Conservation (phyloP, 2,888 invertebrate genomes). For the Epirrhoe alternata region DNA sequence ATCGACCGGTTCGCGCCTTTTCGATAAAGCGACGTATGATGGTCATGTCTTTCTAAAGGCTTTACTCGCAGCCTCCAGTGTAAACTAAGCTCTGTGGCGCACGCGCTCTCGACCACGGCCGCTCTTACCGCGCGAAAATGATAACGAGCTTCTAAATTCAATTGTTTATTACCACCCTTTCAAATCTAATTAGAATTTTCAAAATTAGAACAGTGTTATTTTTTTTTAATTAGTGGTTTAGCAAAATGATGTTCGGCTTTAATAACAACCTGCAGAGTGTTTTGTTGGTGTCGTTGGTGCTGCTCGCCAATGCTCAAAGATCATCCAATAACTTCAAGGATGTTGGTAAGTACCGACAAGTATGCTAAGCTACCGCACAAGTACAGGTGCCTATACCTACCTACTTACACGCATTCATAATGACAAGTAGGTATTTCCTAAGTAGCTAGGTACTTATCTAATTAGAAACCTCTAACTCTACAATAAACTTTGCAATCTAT, state of each 20-base stretch:
- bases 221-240: slow-evolving; percentile 8
- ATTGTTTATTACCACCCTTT: slow-evolving; percentile 28
- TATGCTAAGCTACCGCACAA: not conserved
- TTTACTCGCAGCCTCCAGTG: slow-evolving; percentile 67
- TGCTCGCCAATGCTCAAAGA: slow-evolving; percentile 77
- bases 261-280: slow-evolving; percentile 71
- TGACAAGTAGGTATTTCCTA: no score
- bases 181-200: not conserved
- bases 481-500: no score
- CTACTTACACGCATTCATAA: not conserved
- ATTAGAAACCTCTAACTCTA: no score
- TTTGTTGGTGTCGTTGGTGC: slow-evolving; percentile 71
- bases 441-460: no score
- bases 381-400: not conserved
- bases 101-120: slow-evolving; percentile 65
- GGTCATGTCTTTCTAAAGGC: slow-evolving; percentile 55
- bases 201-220: not conserved
- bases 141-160: slow-evolving; percentile 63
- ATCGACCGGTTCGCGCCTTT: slow-evolving; percentile 62
- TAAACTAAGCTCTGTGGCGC: slow-evolving; percentile 70
- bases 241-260: slow-evolving; percentile 68
- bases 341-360: slow-evolving; percentile 54
- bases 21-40: slow-evolving; percentile 30
- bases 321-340: slow-evolving; percentile 69
- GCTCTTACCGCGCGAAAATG: slow-evolving; percentile 69